phyloP scores from a whole-genome alignment of 2,888 invertebrate genomes.

The Teleiodes luculella region DNA sequence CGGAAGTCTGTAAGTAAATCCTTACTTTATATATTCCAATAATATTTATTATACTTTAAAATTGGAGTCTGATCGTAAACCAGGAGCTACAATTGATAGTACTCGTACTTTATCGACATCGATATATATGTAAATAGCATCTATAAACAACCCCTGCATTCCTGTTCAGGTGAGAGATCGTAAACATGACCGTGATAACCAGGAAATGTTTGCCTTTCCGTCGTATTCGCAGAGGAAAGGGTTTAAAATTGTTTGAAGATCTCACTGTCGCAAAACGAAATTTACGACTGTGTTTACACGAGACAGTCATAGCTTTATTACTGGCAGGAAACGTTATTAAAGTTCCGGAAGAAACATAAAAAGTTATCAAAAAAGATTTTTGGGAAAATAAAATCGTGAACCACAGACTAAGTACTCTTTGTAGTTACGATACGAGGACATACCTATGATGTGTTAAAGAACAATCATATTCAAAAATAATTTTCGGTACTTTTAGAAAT shows the following conservation, averaged over 20 bases:
- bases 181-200: constrained; percentile 52
- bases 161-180: constrained; percentile 48
- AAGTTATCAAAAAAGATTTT: no score
- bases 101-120: constrained; percentile 1
- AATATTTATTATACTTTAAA: not conserved
- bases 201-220: constrained; percentile 40
- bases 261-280: not conserved
- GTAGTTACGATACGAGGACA: no score
- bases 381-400: no score
- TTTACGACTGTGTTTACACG: not conserved
- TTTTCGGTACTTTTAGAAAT: no score
- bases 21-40: no score
- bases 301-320: not conserved
- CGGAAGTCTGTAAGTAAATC: no score
- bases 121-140: not conserved
- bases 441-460: no score
- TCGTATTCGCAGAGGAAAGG: not conserved
- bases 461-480: no score
- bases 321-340: no score
- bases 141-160: not conserved
- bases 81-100: not conserved
- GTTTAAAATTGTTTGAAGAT: not conserved
- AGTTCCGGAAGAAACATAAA: no score
- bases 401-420: no score
- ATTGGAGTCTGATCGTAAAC: not conserved